Conservation (phyloP, 2,797 vertebrate species). For the Melanotaenia boesemani region DNA sequence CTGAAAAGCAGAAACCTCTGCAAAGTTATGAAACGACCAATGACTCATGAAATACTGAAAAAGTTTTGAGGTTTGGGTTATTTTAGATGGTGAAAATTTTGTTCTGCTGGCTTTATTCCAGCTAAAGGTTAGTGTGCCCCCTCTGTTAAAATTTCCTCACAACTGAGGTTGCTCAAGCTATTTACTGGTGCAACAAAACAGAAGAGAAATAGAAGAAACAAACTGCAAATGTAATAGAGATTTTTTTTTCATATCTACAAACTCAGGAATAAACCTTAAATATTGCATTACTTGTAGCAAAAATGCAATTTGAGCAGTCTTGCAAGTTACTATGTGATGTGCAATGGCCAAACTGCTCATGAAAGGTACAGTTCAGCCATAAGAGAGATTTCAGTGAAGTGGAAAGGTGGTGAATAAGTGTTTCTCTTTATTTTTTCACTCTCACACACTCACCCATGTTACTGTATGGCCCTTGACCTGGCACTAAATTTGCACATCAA, state of each 20-base stretch:
- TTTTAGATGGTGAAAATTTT: neutral
- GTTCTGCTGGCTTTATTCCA: neutral
- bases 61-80: neutral
- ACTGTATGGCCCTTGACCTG: conserved; percentile 63
- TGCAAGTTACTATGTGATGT: neutral
- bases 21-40: neutral
- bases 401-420: conserved; percentile 26
- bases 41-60: neutral
- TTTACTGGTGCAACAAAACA: neutral
- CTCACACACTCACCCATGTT: conserved; percentile 38
- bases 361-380: conserved; percentile 16
- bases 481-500: conserved; percentile 72
- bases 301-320: neutral
- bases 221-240: no score
- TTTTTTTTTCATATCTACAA: neutral
- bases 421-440: conserved; percentile 30
- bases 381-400: conserved; percentile 42
- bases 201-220: no score
- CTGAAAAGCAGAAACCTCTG: no score
- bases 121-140: neutral
- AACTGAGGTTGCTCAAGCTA: neutral
- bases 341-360: neutral
- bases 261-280: neutral
- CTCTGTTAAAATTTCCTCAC: neutral
- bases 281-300: neutral